Percentiles rank a stretch among this genome's conserved stretches.
Conservation (phyloP, 2,113 vertebrate genomes). For the Melanerpes aurifrons region DNA sequence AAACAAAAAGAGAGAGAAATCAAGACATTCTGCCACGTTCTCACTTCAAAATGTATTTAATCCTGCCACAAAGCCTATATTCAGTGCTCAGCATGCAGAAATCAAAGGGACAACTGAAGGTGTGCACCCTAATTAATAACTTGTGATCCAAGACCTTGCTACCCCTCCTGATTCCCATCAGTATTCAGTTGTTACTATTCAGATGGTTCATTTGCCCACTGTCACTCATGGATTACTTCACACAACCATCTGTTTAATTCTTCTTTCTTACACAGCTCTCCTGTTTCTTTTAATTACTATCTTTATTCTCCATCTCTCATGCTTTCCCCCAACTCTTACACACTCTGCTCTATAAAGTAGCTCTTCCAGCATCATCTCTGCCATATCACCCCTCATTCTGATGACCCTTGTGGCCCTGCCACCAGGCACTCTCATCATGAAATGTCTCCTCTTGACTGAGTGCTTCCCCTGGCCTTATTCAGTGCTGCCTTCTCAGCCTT, state of each 20-base stretch:
- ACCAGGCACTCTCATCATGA: neutral
- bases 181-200: neutral
- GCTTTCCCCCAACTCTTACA: neutral
- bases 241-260: neutral
- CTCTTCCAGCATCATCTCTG: neutral
- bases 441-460: neutral
- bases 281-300: neutral
- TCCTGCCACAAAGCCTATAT: neutral
- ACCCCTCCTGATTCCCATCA: neutral
- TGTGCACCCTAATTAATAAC: neutral
- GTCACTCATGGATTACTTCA: neutral
- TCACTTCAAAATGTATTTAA: neutral
- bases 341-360: neutral
- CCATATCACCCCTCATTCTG: neutral
- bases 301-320: neutral
- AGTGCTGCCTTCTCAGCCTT: neutral
- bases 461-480: neutral
- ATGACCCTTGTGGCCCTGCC: neutral
- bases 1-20: neutral
- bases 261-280: neutral
- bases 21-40: neutral
- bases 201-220: neutral
- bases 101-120: neutral
- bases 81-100: neutral
- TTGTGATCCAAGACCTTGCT: neutral